Evolutionary conservation across 1,140 invertebrate species (phyloP), one percentile per base, ranked within the genome.

Genomic region (Trissolcus basalis): DNA sequence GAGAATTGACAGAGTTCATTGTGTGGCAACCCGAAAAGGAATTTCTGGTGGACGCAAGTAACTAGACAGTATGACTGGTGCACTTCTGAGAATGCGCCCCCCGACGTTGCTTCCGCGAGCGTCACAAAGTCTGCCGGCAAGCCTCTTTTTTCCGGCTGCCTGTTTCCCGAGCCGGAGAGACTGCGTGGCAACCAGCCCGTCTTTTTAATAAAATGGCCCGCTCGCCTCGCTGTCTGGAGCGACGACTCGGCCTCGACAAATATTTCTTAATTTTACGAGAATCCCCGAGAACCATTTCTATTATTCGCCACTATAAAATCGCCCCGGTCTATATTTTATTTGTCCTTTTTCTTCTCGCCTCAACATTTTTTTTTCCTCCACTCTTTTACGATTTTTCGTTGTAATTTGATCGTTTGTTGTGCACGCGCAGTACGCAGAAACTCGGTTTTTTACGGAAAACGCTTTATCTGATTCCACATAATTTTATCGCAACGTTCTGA

Each of bases 211-310:
- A n/a, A 16, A 53, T 59, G 48, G 60, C 13, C 60, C 19, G 32
- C 49, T 45, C n/a, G 70, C 61, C 70, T 60, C 70, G 70, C 70
- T 65, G 70, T 73, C 70, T 73, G 61, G 70, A 55, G n/a, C 54
- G 48, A 41, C 54, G 48, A 41, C 69, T 45, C 60, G 69, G 16
- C 60, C 47, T 72, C 69, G 69, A 74, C 71, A 74, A 74, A 68
- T 74, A 74, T 74, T 74, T 74, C 71, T 68, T 58, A 61, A 68
- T 68, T 74, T 74, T 74, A 74, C 64, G 71, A 74, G 63, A 69
- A 75, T 50, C 53, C 71, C 61, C 55, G 51, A 43, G 43, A 68
- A 55, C 43, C 33, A 51, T 48, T 71, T 59, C 71, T 32, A 43
- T 74, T 69, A 64, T 75, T 35, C 43, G 16, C 50, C 58, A 59